Evolutionary conservation across 2,888 invertebrate genomes (phyloP).

Genomic region (Aspidiotus destructor): DNA sequence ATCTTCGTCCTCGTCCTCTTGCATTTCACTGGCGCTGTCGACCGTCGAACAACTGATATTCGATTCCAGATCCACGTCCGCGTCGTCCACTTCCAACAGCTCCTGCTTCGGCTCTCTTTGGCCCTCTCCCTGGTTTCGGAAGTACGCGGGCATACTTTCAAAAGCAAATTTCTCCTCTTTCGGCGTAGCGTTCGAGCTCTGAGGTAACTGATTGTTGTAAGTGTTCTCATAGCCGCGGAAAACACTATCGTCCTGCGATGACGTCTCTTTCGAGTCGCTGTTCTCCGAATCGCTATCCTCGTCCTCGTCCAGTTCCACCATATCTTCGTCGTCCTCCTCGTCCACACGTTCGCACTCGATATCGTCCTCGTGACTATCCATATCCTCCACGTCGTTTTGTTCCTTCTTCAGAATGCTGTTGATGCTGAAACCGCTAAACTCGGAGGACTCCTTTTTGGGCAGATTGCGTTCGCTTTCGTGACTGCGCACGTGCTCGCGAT

Average conservation of each 20-base stretch:
- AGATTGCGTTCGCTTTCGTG: constrained; percentile 35
- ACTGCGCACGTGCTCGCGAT: constrained; percentile 31
- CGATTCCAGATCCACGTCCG: constrained; percentile 3
- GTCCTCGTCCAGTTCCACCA: constrained; percentile 6
- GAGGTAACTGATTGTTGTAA: not conserved
- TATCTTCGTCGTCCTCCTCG: constrained; percentile 12
- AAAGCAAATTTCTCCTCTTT: not conserved
- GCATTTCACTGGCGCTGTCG: not conserved
- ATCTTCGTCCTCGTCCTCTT: constrained; percentile 19
- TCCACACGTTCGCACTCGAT: not conserved
- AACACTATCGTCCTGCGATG: not conserved
- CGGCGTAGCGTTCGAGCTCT: not conserved
- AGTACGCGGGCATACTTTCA: not conserved
- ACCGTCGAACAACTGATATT: constrained; percentile 3
- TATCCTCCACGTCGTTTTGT: constrained; percentile 35
- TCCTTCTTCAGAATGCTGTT: constrained; percentile 28
- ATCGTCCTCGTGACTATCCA: constrained; percentile 17
- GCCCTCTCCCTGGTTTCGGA: not conserved
- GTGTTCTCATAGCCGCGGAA: constrained; percentile 5
- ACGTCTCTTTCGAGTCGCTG: constrained; percentile 3
- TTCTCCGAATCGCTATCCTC: constrained; percentile 12
- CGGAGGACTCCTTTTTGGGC: constrained; percentile 21
- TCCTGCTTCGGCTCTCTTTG: not conserved
- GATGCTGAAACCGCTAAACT: constrained; percentile 28
- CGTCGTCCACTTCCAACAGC: constrained; percentile 1